Percentiles rank a stretch among this genome's conserved stretches.
Conservation (phyloP, 2,113 vertebrate species). For the Peromyscus polionotus region DNA sequence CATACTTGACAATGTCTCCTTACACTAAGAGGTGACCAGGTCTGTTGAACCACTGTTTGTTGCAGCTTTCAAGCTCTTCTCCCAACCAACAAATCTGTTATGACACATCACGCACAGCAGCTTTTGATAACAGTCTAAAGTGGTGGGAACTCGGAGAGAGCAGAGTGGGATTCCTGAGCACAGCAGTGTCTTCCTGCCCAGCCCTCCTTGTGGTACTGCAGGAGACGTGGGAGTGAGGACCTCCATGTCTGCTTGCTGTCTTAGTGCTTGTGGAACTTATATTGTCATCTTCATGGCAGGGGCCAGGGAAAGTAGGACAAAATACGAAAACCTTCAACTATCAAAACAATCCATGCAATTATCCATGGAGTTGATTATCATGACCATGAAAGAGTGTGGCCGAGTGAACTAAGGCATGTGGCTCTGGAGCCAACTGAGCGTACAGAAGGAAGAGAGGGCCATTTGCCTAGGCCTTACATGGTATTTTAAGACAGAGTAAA, state of each 20-base stretch:
- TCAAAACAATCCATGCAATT: background rate
- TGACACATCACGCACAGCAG: too few relatives aligned
- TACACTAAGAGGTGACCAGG: background rate
- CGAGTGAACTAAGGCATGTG: background rate
- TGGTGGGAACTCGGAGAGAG: background rate
- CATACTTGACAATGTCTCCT: background rate
- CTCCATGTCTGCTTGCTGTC: background rate
- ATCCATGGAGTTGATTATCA: background rate
- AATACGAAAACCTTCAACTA: background rate
- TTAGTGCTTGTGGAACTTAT: background rate
- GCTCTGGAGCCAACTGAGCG: background rate
- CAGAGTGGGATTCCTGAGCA: too few relatives aligned
- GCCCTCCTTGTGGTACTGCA: fast-evolving
- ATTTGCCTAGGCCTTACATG: background rate
- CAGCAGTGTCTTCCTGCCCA: background rate
- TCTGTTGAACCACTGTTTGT: too few relatives aligned
- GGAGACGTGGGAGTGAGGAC: too few relatives aligned
- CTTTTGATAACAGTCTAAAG: background rate
- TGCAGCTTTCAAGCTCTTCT: background rate
- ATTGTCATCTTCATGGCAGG: background rate
- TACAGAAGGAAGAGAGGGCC: background rate
- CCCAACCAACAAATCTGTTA: background rate
- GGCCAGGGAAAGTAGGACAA: background rate
- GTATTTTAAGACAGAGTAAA: background rate
- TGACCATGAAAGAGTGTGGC: background rate